Evolutionary conservation across 1,140 invertebrate genomes (phyloP).

Genomic region (Phymorhynchus buccinoides): DNA sequence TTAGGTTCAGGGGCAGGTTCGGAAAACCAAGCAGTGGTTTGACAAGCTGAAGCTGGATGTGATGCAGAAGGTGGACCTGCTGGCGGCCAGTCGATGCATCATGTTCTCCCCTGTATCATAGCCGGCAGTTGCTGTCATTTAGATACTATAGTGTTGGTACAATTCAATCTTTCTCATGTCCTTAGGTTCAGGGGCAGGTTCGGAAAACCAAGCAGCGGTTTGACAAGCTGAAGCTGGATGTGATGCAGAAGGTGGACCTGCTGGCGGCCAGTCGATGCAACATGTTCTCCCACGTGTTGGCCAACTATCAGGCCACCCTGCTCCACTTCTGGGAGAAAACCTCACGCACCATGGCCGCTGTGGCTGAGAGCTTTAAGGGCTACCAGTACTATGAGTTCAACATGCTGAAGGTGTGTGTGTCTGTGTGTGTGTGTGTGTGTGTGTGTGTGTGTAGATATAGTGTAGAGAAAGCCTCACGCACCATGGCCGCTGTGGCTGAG

Average conservation of each 20-base stretch:
- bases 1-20: slow-evolving; percentile 81
- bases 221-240: slow-evolving; percentile 95
- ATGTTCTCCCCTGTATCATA: slow-evolving; percentile 99
- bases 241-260: slow-evolving; percentile 97
- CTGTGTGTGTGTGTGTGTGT: too few species aligned
- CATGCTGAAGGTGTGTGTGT: slow-evolving; percentile 81
- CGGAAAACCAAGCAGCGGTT: slow-evolving; percentile 88
- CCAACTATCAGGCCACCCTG: slow-evolving; percentile 91
- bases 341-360: slow-evolving; percentile 81
- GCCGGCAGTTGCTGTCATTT: too few species aligned
- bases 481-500: slow-evolving; percentile 86
- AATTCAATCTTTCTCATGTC: too few species aligned
- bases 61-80: slow-evolving; percentile 96
- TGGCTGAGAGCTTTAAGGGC: slow-evolving; percentile 86
- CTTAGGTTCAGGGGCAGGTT: slow-evolving; percentile 80
- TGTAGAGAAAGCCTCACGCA: slow-evolving; percentile 66
- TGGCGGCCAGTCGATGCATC: slow-evolving; percentile 94
- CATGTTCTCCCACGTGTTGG: slow-evolving; percentile 97
- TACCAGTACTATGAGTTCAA: slow-evolving; percentile 95
- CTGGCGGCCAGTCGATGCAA: slow-evolving; percentile 94
- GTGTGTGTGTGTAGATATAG: too few species aligned
- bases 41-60: slow-evolving; percentile 96
- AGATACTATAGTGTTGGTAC: too few species aligned
- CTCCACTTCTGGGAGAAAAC: slow-evolving; percentile 87
- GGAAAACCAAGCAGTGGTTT: slow-evolving; percentile 88